Conservation (phyloP, 2,797 vertebrate species). For the Margarornis squamiger region DNA sequence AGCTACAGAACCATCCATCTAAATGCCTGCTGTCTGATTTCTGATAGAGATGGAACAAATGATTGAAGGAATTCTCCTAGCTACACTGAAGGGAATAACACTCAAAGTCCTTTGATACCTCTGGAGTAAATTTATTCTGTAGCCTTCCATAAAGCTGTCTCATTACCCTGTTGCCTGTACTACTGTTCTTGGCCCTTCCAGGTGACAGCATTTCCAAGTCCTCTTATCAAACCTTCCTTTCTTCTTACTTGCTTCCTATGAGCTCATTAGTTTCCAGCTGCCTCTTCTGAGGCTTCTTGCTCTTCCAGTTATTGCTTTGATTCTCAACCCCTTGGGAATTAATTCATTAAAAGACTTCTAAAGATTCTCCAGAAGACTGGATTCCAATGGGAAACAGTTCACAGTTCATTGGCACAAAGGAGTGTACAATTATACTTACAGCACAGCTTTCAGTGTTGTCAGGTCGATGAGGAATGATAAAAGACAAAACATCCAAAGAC, state of each 20-base stretch:
- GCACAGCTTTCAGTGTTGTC: constrained; percentile 88
- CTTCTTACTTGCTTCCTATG: background rate
- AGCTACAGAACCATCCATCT: background rate
- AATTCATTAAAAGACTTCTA: background rate
- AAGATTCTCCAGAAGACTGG: background rate
- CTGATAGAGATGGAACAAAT: background rate
- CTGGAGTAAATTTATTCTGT: background rate
- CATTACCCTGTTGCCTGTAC: background rate
- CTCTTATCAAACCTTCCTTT: background rate
- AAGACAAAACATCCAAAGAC: constrained; percentile 78
- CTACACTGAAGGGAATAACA: background rate
- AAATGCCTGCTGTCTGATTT: background rate
- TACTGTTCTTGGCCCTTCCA: background rate
- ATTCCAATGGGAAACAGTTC: background rate
- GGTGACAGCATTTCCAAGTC: background rate
- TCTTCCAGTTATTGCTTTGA: background rate
- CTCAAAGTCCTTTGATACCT: background rate
- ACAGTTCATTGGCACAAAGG: background rate
- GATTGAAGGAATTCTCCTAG: background rate
- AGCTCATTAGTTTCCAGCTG: background rate
- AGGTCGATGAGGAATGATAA: constrained; percentile 88
- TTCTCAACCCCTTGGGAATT: background rate
- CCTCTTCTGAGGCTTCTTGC: background rate
- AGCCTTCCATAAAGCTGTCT: background rate
- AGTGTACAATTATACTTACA: constrained; percentile 79